A percentile compares a stretch with the other conserved stretches of the same genome.
Conservation (phyloP, 1,140 invertebrate genomes). For the Cydia strobilella region DNA sequence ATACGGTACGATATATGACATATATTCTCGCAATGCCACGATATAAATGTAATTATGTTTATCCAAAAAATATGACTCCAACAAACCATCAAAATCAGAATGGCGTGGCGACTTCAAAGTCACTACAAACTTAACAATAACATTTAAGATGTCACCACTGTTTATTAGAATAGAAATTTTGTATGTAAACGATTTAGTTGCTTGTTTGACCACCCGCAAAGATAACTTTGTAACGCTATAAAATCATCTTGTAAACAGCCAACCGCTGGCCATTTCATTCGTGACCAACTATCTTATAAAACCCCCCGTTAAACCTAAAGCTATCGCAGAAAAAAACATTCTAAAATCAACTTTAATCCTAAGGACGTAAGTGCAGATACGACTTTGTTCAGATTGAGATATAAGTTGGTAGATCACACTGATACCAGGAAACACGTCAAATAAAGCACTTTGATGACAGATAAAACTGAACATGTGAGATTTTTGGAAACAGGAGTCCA, state of each 20-base stretch:
- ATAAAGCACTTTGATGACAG: slow-evolving; percentile 58
- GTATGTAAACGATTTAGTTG: neutral
- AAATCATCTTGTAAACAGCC: slow-evolving; percentile 68
- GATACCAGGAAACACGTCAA: slow-evolving; percentile 65
- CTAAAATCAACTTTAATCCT: neutral
- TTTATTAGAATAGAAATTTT: neutral
- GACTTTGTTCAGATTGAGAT: neutral
- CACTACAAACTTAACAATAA: neutral
- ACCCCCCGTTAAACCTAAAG: slow-evolving; percentile 22
- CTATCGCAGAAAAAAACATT: neutral
- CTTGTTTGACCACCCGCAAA: slow-evolving; percentile 1
- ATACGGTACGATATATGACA: neutral
- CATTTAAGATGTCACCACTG: neutral
- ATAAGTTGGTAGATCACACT: slow-evolving; percentile 47
- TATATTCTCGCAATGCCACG: neutral
- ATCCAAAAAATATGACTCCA: slow-evolving; percentile 35
- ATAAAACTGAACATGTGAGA: slow-evolving; percentile 62
- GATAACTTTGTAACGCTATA: slow-evolving; percentile 41
- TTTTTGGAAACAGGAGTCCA: slow-evolving; percentile 69
- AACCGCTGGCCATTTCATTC: slow-evolving; percentile 56
- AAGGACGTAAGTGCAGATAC: neutral
- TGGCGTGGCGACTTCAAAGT: slow-evolving; percentile 54
- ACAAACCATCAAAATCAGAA: slow-evolving; percentile 56
- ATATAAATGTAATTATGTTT: slow-evolving; percentile 13
- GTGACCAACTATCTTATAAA: slow-evolving; percentile 64